Conservation (phyloP, 1,140 invertebrate genomes). For the Scaptomyza montana region DNA sequence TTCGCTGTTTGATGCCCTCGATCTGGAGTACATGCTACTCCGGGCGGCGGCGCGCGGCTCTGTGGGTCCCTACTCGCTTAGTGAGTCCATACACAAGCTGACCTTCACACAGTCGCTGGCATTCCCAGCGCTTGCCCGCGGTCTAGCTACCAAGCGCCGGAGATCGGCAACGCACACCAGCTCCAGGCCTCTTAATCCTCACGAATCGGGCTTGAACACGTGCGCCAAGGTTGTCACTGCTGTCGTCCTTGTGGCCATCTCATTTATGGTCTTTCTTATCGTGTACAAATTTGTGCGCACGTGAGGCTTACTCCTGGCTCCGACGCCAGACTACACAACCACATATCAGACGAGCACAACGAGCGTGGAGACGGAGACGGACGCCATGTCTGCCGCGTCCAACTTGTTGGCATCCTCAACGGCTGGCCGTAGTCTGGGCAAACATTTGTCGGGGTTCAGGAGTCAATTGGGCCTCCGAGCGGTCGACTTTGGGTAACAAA, state of each 20-base stretch:
- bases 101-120: conserved; percentile 90
- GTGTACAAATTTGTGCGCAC: conserved; percentile 90
- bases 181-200: conserved; percentile 85
- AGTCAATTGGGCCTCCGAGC: conserved; percentile 72
- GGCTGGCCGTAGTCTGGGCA: conserved; percentile 74
- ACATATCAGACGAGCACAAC: conserved; percentile 73
- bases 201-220: conserved; percentile 87
- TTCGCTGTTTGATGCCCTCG: conserved; percentile 89
- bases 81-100: conserved; percentile 89
- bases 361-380: conserved; percentile 41
- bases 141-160: conserved; percentile 87
- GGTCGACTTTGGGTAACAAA: conserved; percentile 63
- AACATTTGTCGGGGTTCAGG: conserved; percentile 83
- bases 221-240: conserved; percentile 90
- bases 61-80: conserved; percentile 89
- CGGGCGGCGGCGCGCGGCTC: conserved; percentile 88
- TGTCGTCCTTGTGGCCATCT: conserved; percentile 88
- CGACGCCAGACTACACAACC: conserved; percentile 82
- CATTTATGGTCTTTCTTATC: conserved; percentile 89
- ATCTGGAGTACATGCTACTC: conserved; percentile 88
- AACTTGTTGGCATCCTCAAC: conserved; percentile 48
- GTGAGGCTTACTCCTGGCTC: conserved; percentile 90
- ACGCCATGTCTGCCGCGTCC: conserved; percentile 25
- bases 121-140: conserved; percentile 89
- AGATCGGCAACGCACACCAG: conserved; percentile 85